These are phyloP conservation scores for Pao palembangensis DNA, from an alignment of 2,113 vertebrate species.

Conservation along the genomic window DNA sequence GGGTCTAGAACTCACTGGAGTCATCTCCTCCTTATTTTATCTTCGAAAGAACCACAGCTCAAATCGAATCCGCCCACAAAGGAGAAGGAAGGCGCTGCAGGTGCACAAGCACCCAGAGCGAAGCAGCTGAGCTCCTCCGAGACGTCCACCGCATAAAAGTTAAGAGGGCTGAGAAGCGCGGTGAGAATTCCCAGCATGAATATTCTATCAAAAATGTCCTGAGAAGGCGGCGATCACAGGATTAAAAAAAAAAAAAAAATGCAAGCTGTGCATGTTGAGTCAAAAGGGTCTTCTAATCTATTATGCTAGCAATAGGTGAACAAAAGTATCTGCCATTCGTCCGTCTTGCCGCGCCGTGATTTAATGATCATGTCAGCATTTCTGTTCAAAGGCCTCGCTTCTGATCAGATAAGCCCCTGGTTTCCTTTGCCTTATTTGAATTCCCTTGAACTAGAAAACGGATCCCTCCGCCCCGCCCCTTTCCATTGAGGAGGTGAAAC, in stretches of 20 bases:
- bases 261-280: constrained; percentile 60
- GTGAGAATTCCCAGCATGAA: constrained; percentile 63
- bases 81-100: background rate
- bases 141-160: constrained; percentile 27
- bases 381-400: constrained; percentile 71
- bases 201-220: constrained; percentile 59
- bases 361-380: constrained; percentile 74
- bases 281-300: constrained; percentile 62
- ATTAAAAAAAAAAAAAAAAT: constrained; percentile 35
- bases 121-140: constrained; percentile 27
- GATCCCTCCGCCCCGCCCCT: constrained; percentile 31
- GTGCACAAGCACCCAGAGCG: constrained; percentile 24
- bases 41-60: background rate
- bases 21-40: too few relatives aligned
- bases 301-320: constrained; percentile 68
- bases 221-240: constrained; percentile 56
- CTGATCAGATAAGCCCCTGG: constrained; percentile 67
- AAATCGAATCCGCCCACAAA: constrained; percentile 15
- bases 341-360: constrained; percentile 51
- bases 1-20: too few relatives aligned
- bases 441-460: constrained; percentile 70
- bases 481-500: constrained; percentile 48
- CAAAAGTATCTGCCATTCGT: constrained; percentile 63
- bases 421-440: constrained; percentile 59
- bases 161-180: constrained; percentile 22